Percentiles rank a stretch among this genome's conserved stretches.
These are phyloP conservation scores for Pseudolaguvia tuberculata DNA, from an alignment of 2,113 vertebrate genomes.

Conservation along the genomic window DNA sequence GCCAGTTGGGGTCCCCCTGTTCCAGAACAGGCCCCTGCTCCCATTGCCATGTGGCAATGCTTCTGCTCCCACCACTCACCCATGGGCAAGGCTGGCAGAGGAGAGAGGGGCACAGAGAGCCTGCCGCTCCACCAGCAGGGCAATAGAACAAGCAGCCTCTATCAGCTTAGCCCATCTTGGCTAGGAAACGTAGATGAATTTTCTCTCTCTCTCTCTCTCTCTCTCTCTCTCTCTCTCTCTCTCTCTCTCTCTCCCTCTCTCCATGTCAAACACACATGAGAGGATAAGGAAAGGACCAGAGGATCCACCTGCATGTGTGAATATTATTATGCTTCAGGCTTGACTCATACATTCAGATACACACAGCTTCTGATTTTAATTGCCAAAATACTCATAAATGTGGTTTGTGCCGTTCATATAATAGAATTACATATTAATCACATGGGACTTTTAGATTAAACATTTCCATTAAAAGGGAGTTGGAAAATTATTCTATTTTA, in stretches of 20 bases:
- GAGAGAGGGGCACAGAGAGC: conserved; percentile 57
- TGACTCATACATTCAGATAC: not conserved
- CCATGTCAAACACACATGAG: not conserved
- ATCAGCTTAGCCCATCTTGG: conserved; percentile 50
- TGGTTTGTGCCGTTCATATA: conserved; percentile 14
- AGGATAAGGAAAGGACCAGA: not conserved
- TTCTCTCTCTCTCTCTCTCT: not conserved
- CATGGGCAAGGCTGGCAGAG: conserved; percentile 50
- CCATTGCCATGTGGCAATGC: conserved; percentile 55
- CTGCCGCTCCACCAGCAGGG: conserved; percentile 66
- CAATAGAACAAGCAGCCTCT: conserved; percentile 56
- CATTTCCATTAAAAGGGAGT: conserved; percentile 35
- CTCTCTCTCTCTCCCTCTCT: conserved; percentile 26
- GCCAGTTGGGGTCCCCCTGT: conserved; percentile 68
- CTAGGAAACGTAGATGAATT: conserved; percentile 25
- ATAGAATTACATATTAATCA: conserved; percentile 24
- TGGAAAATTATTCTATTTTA: conserved; percentile 53
- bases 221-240: conserved; percentile 21
- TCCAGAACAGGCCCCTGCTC: conserved; percentile 60
- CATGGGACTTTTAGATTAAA: conserved; percentile 20
- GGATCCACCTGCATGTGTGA: not conserved
- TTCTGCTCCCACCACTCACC: conserved; percentile 55
- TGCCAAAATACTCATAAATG: not conserved
- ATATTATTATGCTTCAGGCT: conserved; percentile 30
- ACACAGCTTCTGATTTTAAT: not conserved